phyloP scores from a whole-genome alignment of 2,888 invertebrate species.

The Schizotus pectinicornis region DNA sequence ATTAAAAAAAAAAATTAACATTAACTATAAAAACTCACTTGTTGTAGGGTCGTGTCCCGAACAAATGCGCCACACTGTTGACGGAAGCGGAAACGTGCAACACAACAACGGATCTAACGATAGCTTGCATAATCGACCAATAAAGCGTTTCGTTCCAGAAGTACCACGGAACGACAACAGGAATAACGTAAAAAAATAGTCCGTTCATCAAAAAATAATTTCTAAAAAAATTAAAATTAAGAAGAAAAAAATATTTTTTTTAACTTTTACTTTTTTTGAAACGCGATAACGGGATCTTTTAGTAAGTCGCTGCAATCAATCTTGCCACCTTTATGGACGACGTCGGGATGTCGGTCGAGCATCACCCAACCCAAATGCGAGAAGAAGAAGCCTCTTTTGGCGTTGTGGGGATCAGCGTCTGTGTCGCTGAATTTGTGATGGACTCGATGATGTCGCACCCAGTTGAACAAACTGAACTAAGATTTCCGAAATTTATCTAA shows the following conservation, averaged over 20 bases:
- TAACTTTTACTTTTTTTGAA: constrained; percentile 66
- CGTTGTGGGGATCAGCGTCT: constrained; percentile 81
- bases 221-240: not conserved
- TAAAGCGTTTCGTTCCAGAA: constrained; percentile 80
- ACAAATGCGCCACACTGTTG: constrained; percentile 92
- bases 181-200: constrained; percentile 61
- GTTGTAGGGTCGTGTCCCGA: constrained; percentile 88
- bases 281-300: constrained; percentile 73
- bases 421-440: constrained; percentile 88
- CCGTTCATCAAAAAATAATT: constrained; percentile 70
- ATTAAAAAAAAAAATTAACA: too few relatives aligned
- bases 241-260: not conserved
- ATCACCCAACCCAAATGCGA: constrained; percentile 93
- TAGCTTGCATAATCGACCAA: constrained; percentile 80
- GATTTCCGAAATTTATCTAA: not conserved
- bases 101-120: constrained; percentile 79
- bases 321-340: constrained; percentile 67
- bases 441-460: constrained; percentile 84
- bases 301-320: constrained; percentile 74
- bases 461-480: constrained; percentile 68
- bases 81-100: constrained; percentile 91
- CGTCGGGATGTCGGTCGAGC: constrained; percentile 79
- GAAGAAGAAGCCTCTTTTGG: constrained; percentile 74
- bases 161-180: constrained; percentile 77
- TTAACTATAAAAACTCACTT: not conserved